phyloP scores from a whole-genome alignment of 2,797 vertebrate species.

The Petrocephalus sullivani region DNA sequence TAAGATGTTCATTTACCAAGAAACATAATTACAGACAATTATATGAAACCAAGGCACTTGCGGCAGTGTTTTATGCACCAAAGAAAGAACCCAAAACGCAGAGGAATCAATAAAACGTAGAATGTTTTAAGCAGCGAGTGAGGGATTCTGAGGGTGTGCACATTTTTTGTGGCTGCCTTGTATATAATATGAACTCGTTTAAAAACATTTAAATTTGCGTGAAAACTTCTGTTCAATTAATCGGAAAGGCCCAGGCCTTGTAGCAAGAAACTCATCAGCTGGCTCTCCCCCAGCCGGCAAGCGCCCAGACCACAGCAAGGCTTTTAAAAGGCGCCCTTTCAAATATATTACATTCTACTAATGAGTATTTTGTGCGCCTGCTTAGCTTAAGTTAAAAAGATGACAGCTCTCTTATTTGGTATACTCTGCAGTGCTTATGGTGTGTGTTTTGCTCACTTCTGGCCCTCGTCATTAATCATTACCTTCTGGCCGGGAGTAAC shows the following conservation, averaged over 20 bases:
- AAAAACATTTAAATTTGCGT: neutral
- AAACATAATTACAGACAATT: neutral
- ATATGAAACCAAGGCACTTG: neutral
- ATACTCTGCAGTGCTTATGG: neutral
- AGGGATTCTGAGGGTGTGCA: neutral
- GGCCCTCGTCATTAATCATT: neutral
- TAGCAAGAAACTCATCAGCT: neutral
- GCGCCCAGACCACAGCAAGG: neutral
- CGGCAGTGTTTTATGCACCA: neutral
- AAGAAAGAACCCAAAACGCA: neutral
- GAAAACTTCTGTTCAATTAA: neutral
- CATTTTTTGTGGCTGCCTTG: neutral
- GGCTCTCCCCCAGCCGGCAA: neutral
- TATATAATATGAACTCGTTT: neutral
- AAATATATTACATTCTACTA: neutral
- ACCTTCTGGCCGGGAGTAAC: neutral
- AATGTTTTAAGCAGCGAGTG: neutral
- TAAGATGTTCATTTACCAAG: neutral
- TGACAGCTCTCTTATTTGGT: neutral
- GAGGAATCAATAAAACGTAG: neutral
- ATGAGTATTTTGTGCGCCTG: neutral
- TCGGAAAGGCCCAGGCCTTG: neutral
- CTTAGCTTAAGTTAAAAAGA: constrained; percentile 8
- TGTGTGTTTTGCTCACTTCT: neutral
- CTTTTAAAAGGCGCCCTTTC: neutral